Evolutionary conservation across 2,888 invertebrate genomes (phyloP).

Genomic region (Cheilosia variabilis): DNA sequence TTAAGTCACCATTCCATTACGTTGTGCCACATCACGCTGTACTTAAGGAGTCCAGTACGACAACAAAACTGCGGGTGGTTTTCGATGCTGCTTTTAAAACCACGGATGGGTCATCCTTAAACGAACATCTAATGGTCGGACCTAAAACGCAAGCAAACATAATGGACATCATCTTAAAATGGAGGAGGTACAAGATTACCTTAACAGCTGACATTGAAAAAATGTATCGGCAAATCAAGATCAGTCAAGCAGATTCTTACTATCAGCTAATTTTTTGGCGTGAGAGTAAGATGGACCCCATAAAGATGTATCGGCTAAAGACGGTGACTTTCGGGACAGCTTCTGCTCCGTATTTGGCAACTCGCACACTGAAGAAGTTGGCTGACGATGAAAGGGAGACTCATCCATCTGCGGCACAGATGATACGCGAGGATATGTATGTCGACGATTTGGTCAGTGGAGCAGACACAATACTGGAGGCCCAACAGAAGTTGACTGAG

Average conservation of each 20-base stretch:
- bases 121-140: constrained; percentile 8
- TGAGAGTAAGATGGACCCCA: not conserved
- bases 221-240: constrained; percentile 22
- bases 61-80: constrained; percentile 11
- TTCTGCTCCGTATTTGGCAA: constrained; percentile 12
- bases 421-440: no score
- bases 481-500: not conserved
- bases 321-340: constrained; percentile 15
- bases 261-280: constrained; percentile 16
- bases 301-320: constrained; percentile 11
- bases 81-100: constrained; percentile 38
- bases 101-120: constrained; percentile 15
- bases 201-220: constrained; percentile 20
- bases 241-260: not conserved
- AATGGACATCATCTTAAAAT: constrained; percentile 8
- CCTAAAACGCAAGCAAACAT: constrained; percentile 11
- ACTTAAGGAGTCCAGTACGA: constrained; percentile 35
- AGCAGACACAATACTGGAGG: not conserved
- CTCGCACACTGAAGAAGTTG: not conserved
- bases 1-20: constrained; percentile 27
- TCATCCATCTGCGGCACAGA: not conserved
- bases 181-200: constrained; percentile 14
- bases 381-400: not conserved
- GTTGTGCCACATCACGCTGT: constrained; percentile 32
- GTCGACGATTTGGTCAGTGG: no score